phyloP scores from a whole-genome alignment of 2,888 invertebrate species.

The Parnassius apollo region DNA sequence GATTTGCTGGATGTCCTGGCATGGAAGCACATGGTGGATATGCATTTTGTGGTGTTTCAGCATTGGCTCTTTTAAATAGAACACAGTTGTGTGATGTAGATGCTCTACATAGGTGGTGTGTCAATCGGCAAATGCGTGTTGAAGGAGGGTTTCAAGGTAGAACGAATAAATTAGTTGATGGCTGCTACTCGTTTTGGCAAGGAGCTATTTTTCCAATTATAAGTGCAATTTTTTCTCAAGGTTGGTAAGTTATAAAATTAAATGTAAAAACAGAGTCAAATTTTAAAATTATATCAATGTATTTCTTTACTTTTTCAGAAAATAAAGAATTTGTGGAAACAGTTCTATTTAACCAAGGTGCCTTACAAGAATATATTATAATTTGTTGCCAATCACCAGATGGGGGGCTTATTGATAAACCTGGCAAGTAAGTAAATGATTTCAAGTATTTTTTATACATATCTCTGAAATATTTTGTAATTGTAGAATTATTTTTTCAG shows the following conservation, averaged over 20 bases:
- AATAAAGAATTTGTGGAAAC: slow-evolving; percentile 73
- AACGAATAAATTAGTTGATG: slow-evolving; percentile 99
- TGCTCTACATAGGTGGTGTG: slow-evolving; percentile 91
- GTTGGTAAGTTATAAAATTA: slow-evolving; percentile 37
- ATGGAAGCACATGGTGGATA: slow-evolving; percentile 99
- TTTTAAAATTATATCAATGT: neutral
- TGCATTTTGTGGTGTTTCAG: slow-evolving; percentile 97
- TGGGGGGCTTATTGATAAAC: slow-evolving; percentile 98
- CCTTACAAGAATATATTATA: slow-evolving; percentile 96
- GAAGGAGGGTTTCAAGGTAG: slow-evolving; percentile 99
- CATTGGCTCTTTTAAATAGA: slow-evolving; percentile 90
- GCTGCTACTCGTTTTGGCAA: slow-evolving; percentile 99
- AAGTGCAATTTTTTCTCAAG: slow-evolving; percentile 85
- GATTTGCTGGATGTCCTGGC: slow-evolving; percentile 93
- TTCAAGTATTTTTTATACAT: neutral
- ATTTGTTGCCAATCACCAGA: slow-evolving; percentile 93
- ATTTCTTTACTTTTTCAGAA: slow-evolving; percentile 48
- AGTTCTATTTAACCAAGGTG: slow-evolving; percentile 90
- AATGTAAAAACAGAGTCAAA: neutral
- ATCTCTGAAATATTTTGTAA: neutral
- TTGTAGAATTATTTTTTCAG: slow-evolving; percentile 67
- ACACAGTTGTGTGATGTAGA: slow-evolving; percentile 88
- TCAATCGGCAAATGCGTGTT: slow-evolving; percentile 93
- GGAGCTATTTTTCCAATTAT: slow-evolving; percentile 95
- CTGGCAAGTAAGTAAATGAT: slow-evolving; percentile 88